Evolutionary conservation across 2,797 vertebrate genomes (phyloP), one percentile per base, ranked within the genome.

Genomic region (Sebastes ruberrimus): DNA sequence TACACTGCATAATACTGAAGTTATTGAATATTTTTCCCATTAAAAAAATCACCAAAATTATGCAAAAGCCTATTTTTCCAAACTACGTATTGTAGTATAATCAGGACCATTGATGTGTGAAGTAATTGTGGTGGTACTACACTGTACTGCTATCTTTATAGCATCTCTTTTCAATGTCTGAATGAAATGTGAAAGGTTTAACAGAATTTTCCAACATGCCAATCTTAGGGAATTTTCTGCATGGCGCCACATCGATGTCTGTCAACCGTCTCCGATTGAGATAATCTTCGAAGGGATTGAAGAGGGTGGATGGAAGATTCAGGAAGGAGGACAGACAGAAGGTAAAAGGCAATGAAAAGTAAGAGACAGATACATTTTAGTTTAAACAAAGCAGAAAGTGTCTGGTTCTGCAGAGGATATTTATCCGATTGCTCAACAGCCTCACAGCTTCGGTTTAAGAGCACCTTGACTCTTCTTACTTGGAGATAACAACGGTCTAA

Each of bases 401-500:
- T 60, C 0, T 1, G 27, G 22, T 22, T 78, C 64, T 74, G 77
- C 38, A 46, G 68, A 79, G 78, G 60, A 83, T 81, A 78, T 83
- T 76, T 72, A 83, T 83, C 84, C 77, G 74, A 84, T 83, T 61
- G 32, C 52, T 71, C 73, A 55, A 38, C 20, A 63, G 70, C 46
- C 38, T 57, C 59, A 59, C 30, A 35, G 72, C 7, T 20, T 30
- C 20, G 5, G 10, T 63, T 35, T 73, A 46, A 86, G 68, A 82
- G 74, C 82, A 88, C 78, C 76, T 84, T 66, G 86, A 85, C 84
- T 88, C 81, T 61, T 56, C 73, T 76, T 81, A 78, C 76, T 28
- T 5, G 22, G 23, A 81, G 87, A 87, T 89, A 86, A 84, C 75
- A 3, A 28, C 0, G 60, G 23, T 59, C 76, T 92, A 84, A 87